Base-by-base conservation (phyloP, 1,140 invertebrate species). In the Zeugodacus cucurbitae region DNA sequence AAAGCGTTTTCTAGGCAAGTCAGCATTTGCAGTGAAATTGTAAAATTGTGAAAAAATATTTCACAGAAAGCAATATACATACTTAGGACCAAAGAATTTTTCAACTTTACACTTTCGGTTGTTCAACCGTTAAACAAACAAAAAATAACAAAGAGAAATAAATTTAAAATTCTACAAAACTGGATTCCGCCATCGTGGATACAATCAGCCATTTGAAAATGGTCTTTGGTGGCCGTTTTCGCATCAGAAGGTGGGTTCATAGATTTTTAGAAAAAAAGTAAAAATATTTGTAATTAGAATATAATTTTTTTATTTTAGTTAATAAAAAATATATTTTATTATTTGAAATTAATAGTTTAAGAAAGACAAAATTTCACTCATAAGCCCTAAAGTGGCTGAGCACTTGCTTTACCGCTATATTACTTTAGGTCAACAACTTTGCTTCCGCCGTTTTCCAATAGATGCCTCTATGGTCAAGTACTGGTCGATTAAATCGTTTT, bases 221-320 rank as follows among this genome's bases (percentile, higher is more conserved):
- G 88, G 88, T 88, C 62, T 88, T 88, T 70, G 88, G 88, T 54
- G 88, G 88, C 59, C 86, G 86, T 78, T 88, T 88, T 88, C 88
- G 88, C 86, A 88, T 88, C 85, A 87, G 88, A 88, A 88, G 88
- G 88, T 88, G 86, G 58, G 86, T 87, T 87, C 78, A 0, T 62
- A 62, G 41, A 44, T 10, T 44, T 44, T n/a, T n/a, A n/a, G n/a
- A n/a, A n/a, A n/a, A n/a, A n/a, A n/a, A 44, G 3, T 8, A 44
- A 44, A 44, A 14, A 48, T 48, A 48, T 48, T 11, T 48, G 8
- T 11, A 48, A 48, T 10, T 48, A 1, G 14, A 11, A 48, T 48
- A 48, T 48, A 10, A 48, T 8, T 0, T 10, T 48, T 8, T 48
- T 48, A 3, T 48, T 11, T 48, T 2, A n/a, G n/a, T n/a, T n/a